Evolutionary conservation across 2,888 invertebrate genomes (phyloP).

Genomic region (Aphidoletes aphidimyza): DNA sequence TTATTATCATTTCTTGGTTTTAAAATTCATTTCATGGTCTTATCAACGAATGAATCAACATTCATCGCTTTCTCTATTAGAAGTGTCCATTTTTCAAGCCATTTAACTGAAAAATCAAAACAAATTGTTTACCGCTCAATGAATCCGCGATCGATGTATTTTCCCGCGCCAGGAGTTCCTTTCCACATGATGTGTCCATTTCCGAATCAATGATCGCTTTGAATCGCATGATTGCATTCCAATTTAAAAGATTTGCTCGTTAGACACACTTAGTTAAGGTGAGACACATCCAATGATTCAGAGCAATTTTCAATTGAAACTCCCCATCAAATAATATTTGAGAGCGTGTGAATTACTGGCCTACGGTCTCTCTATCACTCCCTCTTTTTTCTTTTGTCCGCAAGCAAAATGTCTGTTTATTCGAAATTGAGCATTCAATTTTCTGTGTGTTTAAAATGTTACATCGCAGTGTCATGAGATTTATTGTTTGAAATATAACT

Average conservation of each 20-base stretch:
- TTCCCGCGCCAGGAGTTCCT: neutral
- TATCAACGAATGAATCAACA: too few species aligned
- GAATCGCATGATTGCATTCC: constrained; percentile 16
- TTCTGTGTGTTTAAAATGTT: constrained; percentile 16
- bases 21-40: too few species aligned
- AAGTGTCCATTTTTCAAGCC: neutral
- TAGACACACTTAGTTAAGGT: neutral
- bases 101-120: neutral
- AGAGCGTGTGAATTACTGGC: too few species aligned
- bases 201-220: constrained; percentile 19
- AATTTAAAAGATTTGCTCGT: neutral
- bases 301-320: too few species aligned
- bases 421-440: neutral
- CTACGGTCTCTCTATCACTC: too few species aligned
- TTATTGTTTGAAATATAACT: constrained; percentile 33
- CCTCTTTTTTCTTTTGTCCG: too few species aligned
- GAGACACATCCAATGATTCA: too few species aligned
- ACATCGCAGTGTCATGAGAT: constrained; percentile 8
- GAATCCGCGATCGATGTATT: neutral
- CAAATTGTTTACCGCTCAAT: neutral
- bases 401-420: neutral
- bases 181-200: neutral
- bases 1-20: too few species aligned
- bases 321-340: too few species aligned
- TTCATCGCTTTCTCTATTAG: too few species aligned